Evolutionary conservation across 2,797 vertebrate species (phyloP), one percentile per base, ranked within the genome.

Genomic region (Loris lydekkerianus): DNA sequence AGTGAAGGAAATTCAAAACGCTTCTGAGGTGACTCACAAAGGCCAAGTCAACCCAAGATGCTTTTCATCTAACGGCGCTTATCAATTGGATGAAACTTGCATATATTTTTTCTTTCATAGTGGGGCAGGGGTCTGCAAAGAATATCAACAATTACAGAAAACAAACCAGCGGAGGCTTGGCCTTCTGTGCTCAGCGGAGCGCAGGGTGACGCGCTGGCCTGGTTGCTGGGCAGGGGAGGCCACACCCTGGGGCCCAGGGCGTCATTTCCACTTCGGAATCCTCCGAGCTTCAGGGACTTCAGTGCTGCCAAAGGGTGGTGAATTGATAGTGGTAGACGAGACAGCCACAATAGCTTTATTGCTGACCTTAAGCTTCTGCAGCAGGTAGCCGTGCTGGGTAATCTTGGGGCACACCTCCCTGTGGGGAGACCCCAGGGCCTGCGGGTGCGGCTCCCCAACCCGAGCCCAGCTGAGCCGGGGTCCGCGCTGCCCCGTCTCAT

Each of bases 91-190:
- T 81, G 34, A 25, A 13, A 53, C 72, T 61, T 69, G 13, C n/a
- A 27, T 53, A 65, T 90, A 69, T 92, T 73, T 80, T 93, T 81
- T 80, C 27, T 83, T 34, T 65, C 31, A 73, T 73, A 40, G 23
- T 49, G 3, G 37, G n/a, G 21, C 49, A 63, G 34, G 5, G 20
- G 7, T 34, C 72, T 23, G 37, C 20, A 29, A 84, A 8, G 23
- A 75, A 31, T 75, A 67, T 49, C 58, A 69, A 46, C 23, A 69
- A 34, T 49, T 81, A 46, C 3, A 81, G 49, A 63, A 56, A 34
- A 31, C 25, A 23, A 89, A n/a, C n/a, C 34, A 76, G 31, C 67
- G 49, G 63, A 70, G 63, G 20, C 10, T 85, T 5, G 40, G 40
- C 40, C 40, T 91, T 88, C 78, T 91, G 46, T 37, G 23, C 61